phyloP scores from a whole-genome alignment of 1,140 invertebrate species.

The Sarcophaga bullata region DNA sequence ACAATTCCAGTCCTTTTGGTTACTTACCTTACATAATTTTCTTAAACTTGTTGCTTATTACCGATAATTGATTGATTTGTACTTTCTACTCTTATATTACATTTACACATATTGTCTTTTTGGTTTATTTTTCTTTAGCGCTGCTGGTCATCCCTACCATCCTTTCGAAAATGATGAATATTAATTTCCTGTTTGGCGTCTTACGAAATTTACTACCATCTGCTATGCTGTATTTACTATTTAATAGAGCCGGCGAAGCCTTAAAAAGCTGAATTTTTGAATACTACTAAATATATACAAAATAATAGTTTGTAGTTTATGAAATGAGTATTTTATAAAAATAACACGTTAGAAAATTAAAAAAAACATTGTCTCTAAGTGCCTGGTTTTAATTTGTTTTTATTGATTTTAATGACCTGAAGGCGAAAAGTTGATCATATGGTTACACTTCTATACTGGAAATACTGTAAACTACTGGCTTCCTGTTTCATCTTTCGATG shows the following conservation, averaged over 20 bases:
- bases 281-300: neutral
- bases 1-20: too few relatives aligned
- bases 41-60: too few relatives aligned
- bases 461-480: too few relatives aligned
- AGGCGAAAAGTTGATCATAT: too few relatives aligned
- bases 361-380: too few relatives aligned
- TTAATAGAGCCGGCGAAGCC: neutral
- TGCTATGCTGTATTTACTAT: neutral
- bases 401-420: too few relatives aligned
- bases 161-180: conserved; percentile 57
- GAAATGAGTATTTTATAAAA: neutral
- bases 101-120: conserved; percentile 19
- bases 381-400: too few relatives aligned
- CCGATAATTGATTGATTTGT: neutral
- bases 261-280: neutral
- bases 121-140: conserved; percentile 47
- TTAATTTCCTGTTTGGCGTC: conserved; percentile 40
- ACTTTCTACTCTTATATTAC: neutral
- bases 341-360: neutral
- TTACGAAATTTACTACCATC: neutral
- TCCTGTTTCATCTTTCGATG: too few relatives aligned
- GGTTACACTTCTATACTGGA: too few relatives aligned
- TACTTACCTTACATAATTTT: too few relatives aligned
- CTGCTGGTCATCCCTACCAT: conserved; percentile 53
- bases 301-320: conserved; percentile 12